phyloP scores from a whole-genome alignment of 2,797 vertebrate species.

The Mormyrops boulengeri region DNA sequence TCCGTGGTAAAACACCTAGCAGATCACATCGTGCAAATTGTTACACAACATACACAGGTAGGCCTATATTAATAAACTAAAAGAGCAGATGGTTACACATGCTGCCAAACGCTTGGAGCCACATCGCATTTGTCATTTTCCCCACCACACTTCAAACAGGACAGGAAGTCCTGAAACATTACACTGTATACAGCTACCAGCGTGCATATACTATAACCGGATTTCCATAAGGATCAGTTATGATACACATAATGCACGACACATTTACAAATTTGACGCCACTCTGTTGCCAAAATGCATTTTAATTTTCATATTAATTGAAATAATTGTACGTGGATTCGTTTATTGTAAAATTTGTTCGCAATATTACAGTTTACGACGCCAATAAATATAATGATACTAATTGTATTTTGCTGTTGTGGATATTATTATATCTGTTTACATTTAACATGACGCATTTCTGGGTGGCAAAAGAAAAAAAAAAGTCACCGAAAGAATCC shows the following conservation, averaged over 20 bases:
- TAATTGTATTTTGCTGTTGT: not conserved
- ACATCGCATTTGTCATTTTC: not conserved
- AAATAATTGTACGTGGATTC: slow-evolving; percentile 13
- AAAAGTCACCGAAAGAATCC: not conserved
- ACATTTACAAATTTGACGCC: not conserved
- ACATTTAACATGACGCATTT: not conserved
- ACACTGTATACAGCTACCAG: not conserved
- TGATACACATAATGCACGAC: not conserved
- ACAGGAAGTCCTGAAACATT: not conserved
- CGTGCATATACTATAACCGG: not conserved
- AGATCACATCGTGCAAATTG: not conserved
- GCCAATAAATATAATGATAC: not conserved
- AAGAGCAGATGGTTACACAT: not conserved
- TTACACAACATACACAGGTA: not conserved
- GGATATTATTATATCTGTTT: not conserved
- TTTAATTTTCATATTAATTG: slow-evolving; percentile 2
- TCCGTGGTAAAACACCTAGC: not conserved
- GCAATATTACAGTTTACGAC: not conserved
- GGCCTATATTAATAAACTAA: slow-evolving; percentile 2
- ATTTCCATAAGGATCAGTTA: slow-evolving; percentile 5
- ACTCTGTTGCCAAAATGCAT: not conserved
- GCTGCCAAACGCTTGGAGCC: not conserved
- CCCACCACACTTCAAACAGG: not conserved
- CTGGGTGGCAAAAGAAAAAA: not conserved
- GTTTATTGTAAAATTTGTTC: not conserved